Percentiles rank a stretch among this genome's conserved stretches.
Conservation (phyloP, 2,113 vertebrate species). For the Coturnix japonica region DNA sequence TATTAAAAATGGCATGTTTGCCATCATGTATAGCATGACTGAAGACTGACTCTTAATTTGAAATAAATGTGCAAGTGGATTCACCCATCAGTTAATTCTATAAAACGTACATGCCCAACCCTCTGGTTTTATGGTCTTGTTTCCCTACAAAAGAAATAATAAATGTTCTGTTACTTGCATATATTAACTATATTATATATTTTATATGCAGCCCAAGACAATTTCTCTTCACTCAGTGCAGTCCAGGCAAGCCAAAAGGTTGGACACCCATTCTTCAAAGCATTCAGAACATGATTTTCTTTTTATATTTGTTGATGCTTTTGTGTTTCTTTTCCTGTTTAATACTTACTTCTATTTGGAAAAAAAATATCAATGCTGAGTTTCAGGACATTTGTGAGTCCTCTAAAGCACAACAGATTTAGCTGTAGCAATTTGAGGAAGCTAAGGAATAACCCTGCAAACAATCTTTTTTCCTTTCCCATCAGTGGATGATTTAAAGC, state of each 20-base stretch:
- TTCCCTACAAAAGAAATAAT: too few species aligned
- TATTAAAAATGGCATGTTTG: background rate
- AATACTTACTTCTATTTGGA: background rate
- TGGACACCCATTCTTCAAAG: background rate
- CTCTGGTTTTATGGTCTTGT: too few species aligned
- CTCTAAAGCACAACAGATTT: background rate
- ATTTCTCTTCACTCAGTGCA: background rate
- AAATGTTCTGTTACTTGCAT: background rate
- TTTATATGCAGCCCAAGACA: background rate
- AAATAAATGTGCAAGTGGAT: background rate
- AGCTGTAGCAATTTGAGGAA: background rate
- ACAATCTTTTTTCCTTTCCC: conserved; percentile 1
- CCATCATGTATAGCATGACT: background rate
- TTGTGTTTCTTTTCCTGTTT: background rate
- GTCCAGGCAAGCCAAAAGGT: too few species aligned
- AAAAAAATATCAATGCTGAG: background rate
- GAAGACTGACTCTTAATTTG: background rate
- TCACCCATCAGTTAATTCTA: background rate
- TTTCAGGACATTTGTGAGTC: background rate
- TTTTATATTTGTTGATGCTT: background rate
- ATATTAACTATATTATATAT: background rate
- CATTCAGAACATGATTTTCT: background rate
- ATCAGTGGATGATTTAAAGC: conserved; percentile 47
- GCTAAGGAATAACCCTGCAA: background rate
- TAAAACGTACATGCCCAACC: background rate